These are phyloP conservation scores for Lochmaea capreae DNA, from an alignment of 2,888 invertebrate genomes.

Conservation along the genomic window DNA sequence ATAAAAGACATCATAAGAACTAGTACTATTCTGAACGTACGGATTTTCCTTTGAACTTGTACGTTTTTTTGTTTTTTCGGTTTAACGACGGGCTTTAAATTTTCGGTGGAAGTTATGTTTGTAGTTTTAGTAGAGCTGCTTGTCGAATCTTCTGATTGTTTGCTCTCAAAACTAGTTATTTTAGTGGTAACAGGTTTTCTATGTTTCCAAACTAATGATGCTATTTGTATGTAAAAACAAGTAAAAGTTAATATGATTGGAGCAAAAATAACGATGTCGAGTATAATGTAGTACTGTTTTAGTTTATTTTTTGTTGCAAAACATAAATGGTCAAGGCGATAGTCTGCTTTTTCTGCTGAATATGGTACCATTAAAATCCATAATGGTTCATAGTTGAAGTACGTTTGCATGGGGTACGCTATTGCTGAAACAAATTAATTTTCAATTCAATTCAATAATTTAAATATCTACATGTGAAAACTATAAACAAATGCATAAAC, in stretches of 20 bases:
- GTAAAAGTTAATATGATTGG: constrained; percentile 67
- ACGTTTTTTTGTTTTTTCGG: constrained; percentile 52
- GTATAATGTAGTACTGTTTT: constrained; percentile 55
- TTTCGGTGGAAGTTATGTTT: constrained; percentile 38
- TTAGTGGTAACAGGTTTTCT: constrained; percentile 59
- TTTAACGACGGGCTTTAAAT: constrained; percentile 36
- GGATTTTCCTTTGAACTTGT: constrained; percentile 65
- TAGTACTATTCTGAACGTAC: constrained; percentile 71
- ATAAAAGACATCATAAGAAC: constrained; percentile 69
- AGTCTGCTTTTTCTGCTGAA: constrained; percentile 32
- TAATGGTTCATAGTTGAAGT: constrained; percentile 59
- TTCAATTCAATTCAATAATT: neutral
- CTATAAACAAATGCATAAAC: too few species aligned
- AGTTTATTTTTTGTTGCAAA: constrained; percentile 51
- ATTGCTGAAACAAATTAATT: constrained; percentile 55
- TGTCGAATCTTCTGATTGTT: constrained; percentile 52
- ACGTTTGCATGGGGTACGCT: constrained; percentile 64
- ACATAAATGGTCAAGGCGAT: constrained; percentile 57
- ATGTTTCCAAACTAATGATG: constrained; percentile 67
- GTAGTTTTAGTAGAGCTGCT: constrained; percentile 47
- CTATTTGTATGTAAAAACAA: constrained; percentile 68
- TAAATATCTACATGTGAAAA: too few species aligned
- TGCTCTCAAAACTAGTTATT: constrained; percentile 43
- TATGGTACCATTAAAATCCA: constrained; percentile 50
- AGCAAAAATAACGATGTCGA: constrained; percentile 64